phyloP scores from a whole-genome alignment of 2,113 vertebrate genomes.

The Puma concolor region DNA sequence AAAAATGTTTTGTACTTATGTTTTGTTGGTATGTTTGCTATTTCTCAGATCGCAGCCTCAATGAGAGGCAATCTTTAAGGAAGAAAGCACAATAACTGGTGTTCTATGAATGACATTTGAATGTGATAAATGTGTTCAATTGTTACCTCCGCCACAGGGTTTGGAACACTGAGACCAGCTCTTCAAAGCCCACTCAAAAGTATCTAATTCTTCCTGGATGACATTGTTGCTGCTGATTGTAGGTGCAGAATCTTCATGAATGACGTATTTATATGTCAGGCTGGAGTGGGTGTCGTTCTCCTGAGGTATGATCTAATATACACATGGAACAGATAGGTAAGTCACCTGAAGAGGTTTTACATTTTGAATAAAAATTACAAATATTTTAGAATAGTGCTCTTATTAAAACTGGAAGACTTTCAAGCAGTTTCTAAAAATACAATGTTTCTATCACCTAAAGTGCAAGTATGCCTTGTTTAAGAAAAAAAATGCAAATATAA shows the following conservation, averaged over 20 bases:
- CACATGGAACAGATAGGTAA: background rate
- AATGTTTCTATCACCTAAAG: background rate
- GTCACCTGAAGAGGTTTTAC: background rate
- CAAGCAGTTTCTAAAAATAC: slow-evolving; percentile 23
- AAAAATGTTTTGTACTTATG: background rate
- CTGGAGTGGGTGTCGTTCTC: slow-evolving; percentile 95
- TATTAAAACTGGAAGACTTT: slow-evolving; percentile 39
- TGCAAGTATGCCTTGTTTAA: background rate
- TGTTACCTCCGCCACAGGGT: slow-evolving; percentile 94
- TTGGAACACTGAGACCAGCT: slow-evolving; percentile 97
- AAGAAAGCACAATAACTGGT: background rate
- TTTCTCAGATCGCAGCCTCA: background rate
- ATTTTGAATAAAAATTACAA: background rate
- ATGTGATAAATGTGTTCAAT: background rate
- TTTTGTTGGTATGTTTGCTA: background rate
- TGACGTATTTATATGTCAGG: slow-evolving; percentile 96
- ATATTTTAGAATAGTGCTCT: background rate
- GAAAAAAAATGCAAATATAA: background rate
- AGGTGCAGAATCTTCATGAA: slow-evolving; percentile 96
- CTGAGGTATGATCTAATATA: slow-evolving; percentile 93
- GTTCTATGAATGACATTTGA: background rate
- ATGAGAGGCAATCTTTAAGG: background rate
- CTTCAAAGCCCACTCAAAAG: slow-evolving; percentile 97
- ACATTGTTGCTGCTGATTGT: slow-evolving; percentile 97
- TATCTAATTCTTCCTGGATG: slow-evolving; percentile 93